Percentiles rank a stretch among this genome's conserved stretches.
phyloP scores from a whole-genome alignment of 2,888 invertebrate genomes.

The Limenitis camilla region DNA sequence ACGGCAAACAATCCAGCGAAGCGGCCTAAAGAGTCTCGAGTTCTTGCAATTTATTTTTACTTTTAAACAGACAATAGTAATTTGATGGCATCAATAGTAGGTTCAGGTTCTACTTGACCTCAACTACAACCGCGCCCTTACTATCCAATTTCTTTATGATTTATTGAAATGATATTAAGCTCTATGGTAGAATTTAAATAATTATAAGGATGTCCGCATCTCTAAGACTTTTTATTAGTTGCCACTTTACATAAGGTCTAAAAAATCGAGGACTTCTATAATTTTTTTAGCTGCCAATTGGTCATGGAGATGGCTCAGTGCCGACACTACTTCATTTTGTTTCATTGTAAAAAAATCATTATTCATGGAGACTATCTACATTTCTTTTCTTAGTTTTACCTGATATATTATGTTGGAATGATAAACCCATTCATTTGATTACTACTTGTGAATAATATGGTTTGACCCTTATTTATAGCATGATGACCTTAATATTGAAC shows the following conservation, averaged over 20 bases:
- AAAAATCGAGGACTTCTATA: too few relatives aligned
- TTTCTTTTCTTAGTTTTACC: too few relatives aligned
- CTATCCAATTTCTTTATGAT: conserved; percentile 6
- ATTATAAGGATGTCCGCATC: neutral
- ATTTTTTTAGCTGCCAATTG: too few relatives aligned
- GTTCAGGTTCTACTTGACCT: conserved; percentile 2
- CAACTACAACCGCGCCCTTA: conserved; percentile 3
- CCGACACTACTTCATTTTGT: too few relatives aligned
- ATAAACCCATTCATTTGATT: too few relatives aligned
- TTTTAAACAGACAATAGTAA: neutral
- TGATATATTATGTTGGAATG: too few relatives aligned
- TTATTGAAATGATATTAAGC: neutral
- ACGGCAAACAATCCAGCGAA: neutral
- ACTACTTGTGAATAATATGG: neutral
- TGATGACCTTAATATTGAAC: too few relatives aligned
- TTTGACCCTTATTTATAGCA: neutral
- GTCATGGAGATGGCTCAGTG: too few relatives aligned
- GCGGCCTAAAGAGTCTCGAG: neutral
- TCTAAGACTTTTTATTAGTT: too few relatives aligned
- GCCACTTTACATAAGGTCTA: too few relatives aligned
- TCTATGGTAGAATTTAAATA: neutral
- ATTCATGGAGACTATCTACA: too few relatives aligned
- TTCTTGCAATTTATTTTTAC: neutral
- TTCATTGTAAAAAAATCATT: too few relatives aligned
- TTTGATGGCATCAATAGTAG: conserved; percentile 6